Evolutionary conservation across 2,113 vertebrate genomes (phyloP).

Genomic region (Accipiter cooperii): DNA sequence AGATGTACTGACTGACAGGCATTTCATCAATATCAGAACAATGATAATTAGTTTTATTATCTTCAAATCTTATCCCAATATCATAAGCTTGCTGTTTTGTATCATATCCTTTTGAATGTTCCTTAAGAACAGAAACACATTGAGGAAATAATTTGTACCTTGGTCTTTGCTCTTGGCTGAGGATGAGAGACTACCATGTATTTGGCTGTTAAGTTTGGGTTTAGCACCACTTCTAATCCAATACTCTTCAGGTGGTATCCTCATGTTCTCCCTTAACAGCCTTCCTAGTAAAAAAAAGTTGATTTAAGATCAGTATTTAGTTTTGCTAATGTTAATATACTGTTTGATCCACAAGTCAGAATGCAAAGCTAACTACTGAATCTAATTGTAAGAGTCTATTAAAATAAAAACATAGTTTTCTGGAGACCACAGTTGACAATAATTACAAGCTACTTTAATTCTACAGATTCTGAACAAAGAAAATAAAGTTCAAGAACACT

Average conservation of each 20-base stretch:
- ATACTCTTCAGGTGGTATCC: conserved; percentile 48
- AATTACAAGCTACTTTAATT: not conserved
- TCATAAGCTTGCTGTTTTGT: not conserved
- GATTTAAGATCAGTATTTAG: not conserved
- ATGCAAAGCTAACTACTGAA: not conserved
- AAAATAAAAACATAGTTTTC: not conserved
- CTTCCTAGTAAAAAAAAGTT: conserved; percentile 32
- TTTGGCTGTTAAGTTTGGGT: conserved; percentile 47
- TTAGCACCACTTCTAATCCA: conserved; percentile 71
- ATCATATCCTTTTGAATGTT: not conserved
- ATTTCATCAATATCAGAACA: not conserved
- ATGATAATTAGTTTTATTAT: not conserved
- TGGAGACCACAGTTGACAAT: not conserved
- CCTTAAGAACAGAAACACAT: not conserved
- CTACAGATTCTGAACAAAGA: not conserved
- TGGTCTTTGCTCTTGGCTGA: conserved; percentile 34
- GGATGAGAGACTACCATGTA: not conserved
- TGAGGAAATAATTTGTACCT: conserved; percentile 19
- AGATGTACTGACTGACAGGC: not conserved
- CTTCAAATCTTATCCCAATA: not conserved
- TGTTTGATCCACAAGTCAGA: not conserved
- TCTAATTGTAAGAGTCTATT: not conserved
- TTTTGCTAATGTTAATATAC: not conserved
- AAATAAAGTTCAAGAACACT: not conserved
- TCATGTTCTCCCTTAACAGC: conserved; percentile 36